phyloP scores from a whole-genome alignment of 1,140 invertebrate species.

The Lepidurus arcticus region DNA sequence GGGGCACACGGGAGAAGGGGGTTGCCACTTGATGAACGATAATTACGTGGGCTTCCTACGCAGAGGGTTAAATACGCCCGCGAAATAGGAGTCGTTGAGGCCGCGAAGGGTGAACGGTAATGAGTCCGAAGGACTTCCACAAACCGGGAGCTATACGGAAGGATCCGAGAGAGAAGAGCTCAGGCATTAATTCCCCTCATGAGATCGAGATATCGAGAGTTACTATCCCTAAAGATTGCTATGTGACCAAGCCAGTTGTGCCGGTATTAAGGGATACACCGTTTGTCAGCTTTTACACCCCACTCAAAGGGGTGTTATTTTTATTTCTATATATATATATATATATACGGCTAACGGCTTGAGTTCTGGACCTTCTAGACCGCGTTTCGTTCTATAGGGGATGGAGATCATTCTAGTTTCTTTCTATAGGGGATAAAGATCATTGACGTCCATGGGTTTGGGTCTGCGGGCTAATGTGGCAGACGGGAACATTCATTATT shows the following conservation, averaged over 20 bases:
- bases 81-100: not conserved
- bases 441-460: no score
- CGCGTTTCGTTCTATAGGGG: no score
- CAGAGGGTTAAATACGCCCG: conserved; percentile 3
- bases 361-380: no score
- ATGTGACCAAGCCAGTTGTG: conserved; percentile 6
- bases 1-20: not conserved
- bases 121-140: conserved; percentile 9
- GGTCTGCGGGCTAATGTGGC: no score
- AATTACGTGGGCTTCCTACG: conserved; percentile 4
- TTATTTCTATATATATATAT: no score
- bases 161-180: not conserved
- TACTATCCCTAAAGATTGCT: not conserved
- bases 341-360: no score
- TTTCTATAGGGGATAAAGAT: no score
- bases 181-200: not conserved
- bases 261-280: conserved; percentile 11
- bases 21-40: not conserved
- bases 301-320: not conserved
- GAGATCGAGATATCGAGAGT: not conserved
- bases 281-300: not conserved
- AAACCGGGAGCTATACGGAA: not conserved
- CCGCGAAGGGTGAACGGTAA: not conserved
- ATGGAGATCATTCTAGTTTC: no score
- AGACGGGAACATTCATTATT: no score